Conservation (phyloP, 2,113 vertebrate genomes). For the Pandion haliaetus region DNA sequence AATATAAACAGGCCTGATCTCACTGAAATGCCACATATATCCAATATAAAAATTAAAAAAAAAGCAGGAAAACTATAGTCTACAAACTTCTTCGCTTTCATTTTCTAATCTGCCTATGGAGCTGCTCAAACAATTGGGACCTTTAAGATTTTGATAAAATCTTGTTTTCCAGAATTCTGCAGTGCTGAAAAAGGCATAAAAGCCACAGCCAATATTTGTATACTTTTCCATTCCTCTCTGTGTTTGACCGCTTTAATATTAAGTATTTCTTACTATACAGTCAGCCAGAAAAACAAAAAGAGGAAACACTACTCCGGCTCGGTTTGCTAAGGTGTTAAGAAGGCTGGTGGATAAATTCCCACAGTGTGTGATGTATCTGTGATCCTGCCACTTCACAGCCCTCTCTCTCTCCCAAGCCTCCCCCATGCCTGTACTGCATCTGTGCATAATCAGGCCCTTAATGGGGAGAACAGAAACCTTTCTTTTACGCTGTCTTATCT, state of each 20-base stretch:
- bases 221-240: neutral
- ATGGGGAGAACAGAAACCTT: neutral
- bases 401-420: neutral
- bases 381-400: neutral
- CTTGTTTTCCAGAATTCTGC: neutral
- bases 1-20: neutral
- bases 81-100: neutral
- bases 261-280: neutral
- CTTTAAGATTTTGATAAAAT: conserved; percentile 19
- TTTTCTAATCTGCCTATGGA: neutral
- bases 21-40: neutral
- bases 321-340: neutral
- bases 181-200: neutral
- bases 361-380: neutral
- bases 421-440: neutral
- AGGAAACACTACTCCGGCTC: neutral
- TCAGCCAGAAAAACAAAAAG: neutral
- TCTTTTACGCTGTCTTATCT: conserved; percentile 6
- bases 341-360: neutral
- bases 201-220: neutral
- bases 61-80: neutral
- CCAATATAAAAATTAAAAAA: neutral
- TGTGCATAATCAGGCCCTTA: neutral
- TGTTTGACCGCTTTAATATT: neutral
- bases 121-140: neutral